Evolutionary conservation across 2,797 vertebrate genomes (phyloP), one percentile per base, ranked within the genome.

Genomic region (Mastacembelus armatus): DNA sequence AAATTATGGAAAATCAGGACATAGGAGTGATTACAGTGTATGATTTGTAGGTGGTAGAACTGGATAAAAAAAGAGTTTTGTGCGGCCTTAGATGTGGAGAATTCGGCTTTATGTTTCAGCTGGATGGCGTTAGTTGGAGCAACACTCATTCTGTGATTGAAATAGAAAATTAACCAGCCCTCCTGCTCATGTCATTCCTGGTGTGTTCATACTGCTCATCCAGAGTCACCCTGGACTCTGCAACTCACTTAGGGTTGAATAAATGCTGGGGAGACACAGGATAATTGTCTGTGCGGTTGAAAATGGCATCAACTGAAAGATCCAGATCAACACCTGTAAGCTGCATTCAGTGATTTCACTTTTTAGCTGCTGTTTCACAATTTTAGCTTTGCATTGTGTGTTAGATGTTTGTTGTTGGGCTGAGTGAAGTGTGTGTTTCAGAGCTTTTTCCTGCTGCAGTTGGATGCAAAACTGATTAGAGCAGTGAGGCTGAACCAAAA

Each of bases 111-210:
- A 42, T 54, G 65, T 80, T 66, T 43, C 61, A 33, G 39, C 52
- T 67, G 42, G 62, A 66, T 38, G 38, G 26, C 4, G 51, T 21
- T n/a, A 33, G 61, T 82, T 65, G 66, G 62, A 67, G 59, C 71
- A 36, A 27, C 62, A 52, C 40, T 81, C 75, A 49, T 78, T 71
- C 64, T 70, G 74, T 66, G 81, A 87, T 40, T 71, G 71, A 78
- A 83, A 86, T 81, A 36, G 69, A 54, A 78, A 81, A 82, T 75
- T 45, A 80, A 66, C 71, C 10, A 85, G 74, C 72, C 83, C 67
- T 72, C 63, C 11, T 10, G 44, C 66, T 70, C n/a, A 10, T 50
- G 70, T 57, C 55, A 32, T 10, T 48, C 73, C 67, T 61, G 47
- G 54, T 57, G 70, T 65, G 66, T 47, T 77, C 54, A 44, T 71